Evolutionary conservation across 2,797 vertebrate species (phyloP), one percentile per base, ranked within the genome.

Genomic region (Choloepus didactylus): DNA sequence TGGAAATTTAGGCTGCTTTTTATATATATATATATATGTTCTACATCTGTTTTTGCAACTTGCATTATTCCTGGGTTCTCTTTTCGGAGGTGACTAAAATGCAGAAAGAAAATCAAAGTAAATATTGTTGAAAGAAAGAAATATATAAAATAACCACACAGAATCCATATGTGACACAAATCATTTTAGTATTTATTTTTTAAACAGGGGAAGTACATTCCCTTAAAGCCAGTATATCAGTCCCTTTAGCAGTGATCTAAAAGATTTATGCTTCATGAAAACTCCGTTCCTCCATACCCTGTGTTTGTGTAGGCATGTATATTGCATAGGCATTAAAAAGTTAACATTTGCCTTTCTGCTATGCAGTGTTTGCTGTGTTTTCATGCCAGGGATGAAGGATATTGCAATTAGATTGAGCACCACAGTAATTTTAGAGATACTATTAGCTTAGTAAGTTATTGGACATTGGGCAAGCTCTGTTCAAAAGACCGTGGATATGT

Each of bases 201-300:
- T 62, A 94, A 94, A 94, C 25, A 81, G 0, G 4, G 91, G 70
- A 69, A 51, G 23, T 73, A 29, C 60, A 66, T 80, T 95, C 31
- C 44, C 49, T 88, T 72, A 81, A 92, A 92, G 67, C 44, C 72
- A 85, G 60, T 5, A 9, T 59, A 56, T 90, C 51, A 44, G 72
- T 66, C 10, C 31, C 29, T 67, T 91, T 87, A 88, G 62, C 38
- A 38, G 73, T n/a, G 69, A 88, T 94, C 66, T 94, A 49, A 95
- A 96, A 82, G 87, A 96, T 85, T 93, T 92, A 95, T 88, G 85
- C 41, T 54, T 97, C 82, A n/a, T 83, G 91, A 95, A 70, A 95
- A 79, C 56, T 27, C 51, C 73, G 5, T 51, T 92, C 67, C 67
- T 95, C 54, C 86, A 3, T 21, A 41, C 27, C 10, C 15, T 69